phyloP scores from a whole-genome alignment of 64 coral and sea anemone species.

The Pocillopora verrucosa region DNA sequence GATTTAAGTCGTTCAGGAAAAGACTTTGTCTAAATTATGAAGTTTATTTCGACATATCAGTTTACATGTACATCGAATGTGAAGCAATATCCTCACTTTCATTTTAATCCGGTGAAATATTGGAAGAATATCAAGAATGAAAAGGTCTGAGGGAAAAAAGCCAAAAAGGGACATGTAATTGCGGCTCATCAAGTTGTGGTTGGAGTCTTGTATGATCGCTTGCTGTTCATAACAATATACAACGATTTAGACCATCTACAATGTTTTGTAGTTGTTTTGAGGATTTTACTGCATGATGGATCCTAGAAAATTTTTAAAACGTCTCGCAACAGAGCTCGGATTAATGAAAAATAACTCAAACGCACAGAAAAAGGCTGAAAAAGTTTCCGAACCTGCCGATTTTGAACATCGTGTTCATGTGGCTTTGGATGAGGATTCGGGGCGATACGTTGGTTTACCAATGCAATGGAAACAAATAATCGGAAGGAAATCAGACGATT shows the following conservation, averaged over 20 bases:
- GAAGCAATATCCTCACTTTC: slow-evolving; percentile 8
- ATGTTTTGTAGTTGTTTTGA: background rate
- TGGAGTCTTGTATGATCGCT: background rate
- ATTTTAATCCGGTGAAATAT: background rate
- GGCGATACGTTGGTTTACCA: slow-evolving; percentile 43
- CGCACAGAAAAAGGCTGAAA: background rate
- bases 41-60: slow-evolving; percentile 34
- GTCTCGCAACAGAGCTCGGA: slow-evolving; percentile 11
- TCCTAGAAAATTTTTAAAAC: slow-evolving; percentile 35
- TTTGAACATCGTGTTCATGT: slow-evolving; percentile 60
- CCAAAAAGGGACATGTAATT: background rate
- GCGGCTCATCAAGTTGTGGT: background rate
- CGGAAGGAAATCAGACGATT: background rate
- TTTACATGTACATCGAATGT: background rate
- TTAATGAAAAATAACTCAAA: background rate
- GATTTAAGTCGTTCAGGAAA: background rate
- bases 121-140: background rate
- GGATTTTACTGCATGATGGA: background rate
- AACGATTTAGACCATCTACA: background rate
- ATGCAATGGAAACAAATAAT: slow-evolving; percentile 47
- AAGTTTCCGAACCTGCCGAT: slow-evolving; percentile 38
- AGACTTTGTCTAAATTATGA: slow-evolving; percentile 8
- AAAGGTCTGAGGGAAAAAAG: background rate
- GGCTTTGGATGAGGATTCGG: slow-evolving; percentile 25
- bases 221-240: background rate